Percentiles rank a stretch among this genome's conserved stretches.
These are phyloP conservation scores for Alfaro cultratus DNA, from an alignment of 2,797 vertebrate genomes.

Conservation along the genomic window DNA sequence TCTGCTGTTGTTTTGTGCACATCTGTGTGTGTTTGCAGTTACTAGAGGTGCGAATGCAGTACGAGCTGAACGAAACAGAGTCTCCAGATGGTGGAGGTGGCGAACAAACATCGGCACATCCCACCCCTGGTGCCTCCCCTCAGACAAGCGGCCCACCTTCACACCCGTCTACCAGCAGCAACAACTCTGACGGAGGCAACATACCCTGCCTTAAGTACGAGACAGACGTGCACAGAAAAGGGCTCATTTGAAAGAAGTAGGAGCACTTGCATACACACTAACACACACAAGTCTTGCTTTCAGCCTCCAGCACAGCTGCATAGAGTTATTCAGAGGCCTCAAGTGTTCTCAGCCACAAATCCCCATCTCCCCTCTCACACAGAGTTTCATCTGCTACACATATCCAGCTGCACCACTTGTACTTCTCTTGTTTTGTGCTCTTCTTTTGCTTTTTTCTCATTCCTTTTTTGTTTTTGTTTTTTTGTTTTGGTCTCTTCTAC, in stretches of 20 bases:
- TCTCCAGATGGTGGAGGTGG: slow-evolving; percentile 89
- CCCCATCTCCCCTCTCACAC: slow-evolving; percentile 48
- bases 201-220: slow-evolving; percentile 96
- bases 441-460: slow-evolving; percentile 8
- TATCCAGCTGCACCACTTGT: slow-evolving; percentile 46
- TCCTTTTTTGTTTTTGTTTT: background rate
- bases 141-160: slow-evolving; percentile 89
- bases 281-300: slow-evolving; percentile 49
- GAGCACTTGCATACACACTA: slow-evolving; percentile 26
- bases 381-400: slow-evolving; percentile 26
- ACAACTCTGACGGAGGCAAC: slow-evolving; percentile 95
- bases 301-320: slow-evolving; percentile 68
- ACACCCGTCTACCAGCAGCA: slow-evolving; percentile 95
- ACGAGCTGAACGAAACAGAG: slow-evolving; percentile 92
- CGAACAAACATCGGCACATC: slow-evolving; percentile 87
- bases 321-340: slow-evolving; percentile 54
- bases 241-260: slow-evolving; percentile 34
- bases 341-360: slow-evolving; percentile 57
- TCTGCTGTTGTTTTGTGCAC: slow-evolving; percentile 3
- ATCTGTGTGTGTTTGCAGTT: slow-evolving; percentile 79
- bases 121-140: slow-evolving; percentile 89
- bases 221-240: slow-evolving; percentile 13
- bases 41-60: slow-evolving; percentile 93
- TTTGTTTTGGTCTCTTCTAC: slow-evolving; percentile 22
- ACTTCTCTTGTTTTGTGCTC: background rate